These are phyloP conservation scores for Pentalonia nigronervosa DNA, from an alignment of 1,140 invertebrate species.

Conservation along the genomic window DNA sequence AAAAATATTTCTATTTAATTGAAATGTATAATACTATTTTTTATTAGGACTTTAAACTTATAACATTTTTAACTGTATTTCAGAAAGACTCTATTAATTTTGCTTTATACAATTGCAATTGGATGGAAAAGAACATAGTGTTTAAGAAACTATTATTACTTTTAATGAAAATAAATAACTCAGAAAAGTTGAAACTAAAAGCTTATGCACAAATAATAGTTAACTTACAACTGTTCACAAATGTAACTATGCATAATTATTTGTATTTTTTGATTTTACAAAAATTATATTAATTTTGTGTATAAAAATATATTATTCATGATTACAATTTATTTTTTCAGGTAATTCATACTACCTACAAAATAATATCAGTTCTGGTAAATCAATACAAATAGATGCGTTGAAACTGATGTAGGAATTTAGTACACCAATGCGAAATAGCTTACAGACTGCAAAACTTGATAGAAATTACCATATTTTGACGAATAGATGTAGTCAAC, in stretches of 20 bases:
- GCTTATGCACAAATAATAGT: background rate
- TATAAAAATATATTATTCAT: background rate
- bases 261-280: background rate
- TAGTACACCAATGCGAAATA: background rate
- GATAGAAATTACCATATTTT: background rate
- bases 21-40: background rate
- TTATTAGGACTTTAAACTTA: background rate
- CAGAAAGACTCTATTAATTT: background rate
- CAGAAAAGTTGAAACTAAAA: background rate
- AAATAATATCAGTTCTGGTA: background rate
- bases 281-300: background rate
- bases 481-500: background rate
- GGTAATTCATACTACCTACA: background rate
- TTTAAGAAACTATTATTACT: conserved; percentile 33
- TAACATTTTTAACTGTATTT: background rate
- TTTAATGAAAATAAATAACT: background rate
- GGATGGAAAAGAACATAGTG: background rate
- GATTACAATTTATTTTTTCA: background rate
- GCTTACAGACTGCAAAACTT: background rate
- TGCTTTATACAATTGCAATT: background rate
- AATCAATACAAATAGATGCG: background rate
- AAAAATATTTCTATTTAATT: background rate
- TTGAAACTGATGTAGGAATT: background rate
- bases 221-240: conserved; percentile 17
- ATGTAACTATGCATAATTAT: background rate